Percentiles rank a stretch among this genome's conserved stretches.
Evolutionary conservation across 2,888 invertebrate species (phyloP).

Genomic region (Hypomecis atomaria): DNA sequence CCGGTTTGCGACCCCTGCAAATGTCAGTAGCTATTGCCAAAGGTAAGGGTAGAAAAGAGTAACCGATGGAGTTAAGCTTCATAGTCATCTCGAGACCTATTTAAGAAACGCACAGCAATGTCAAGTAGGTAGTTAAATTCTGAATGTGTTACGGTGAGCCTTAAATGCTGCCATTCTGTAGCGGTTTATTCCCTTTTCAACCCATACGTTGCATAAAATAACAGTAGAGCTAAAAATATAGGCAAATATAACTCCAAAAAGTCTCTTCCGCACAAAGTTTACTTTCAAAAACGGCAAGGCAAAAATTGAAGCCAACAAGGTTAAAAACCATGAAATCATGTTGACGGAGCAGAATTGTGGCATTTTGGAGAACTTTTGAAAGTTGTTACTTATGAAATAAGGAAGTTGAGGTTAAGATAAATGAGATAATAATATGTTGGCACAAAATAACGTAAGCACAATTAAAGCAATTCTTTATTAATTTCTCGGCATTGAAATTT

Average conservation of each 20-base stretch:
- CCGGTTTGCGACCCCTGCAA: not conserved
- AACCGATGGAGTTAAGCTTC: conserved; percentile 4
- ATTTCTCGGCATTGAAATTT: too few species aligned
- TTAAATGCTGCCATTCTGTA: conserved; percentile 8
- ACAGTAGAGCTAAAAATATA: not conserved
- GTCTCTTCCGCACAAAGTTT: not conserved
- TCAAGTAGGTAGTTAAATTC: conserved; percentile 11
- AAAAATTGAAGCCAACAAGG: not conserved
- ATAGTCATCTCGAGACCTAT: conserved; percentile 8
- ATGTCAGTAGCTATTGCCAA: not conserved
- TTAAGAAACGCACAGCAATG: conserved; percentile 10
- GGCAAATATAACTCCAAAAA: conserved; percentile 1
- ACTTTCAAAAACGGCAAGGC: not conserved
- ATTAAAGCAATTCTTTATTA: too few species aligned
- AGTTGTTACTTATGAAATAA: conserved; percentile 7
- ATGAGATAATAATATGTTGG: too few species aligned
- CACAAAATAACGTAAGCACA: too few species aligned
- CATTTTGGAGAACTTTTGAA: conserved; percentile 8
- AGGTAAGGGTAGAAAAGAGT: not conserved
- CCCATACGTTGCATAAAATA: conserved; percentile 11
- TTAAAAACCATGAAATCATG: conserved; percentile 1
- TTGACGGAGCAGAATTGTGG: conserved; percentile 2
- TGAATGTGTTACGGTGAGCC: conserved; percentile 10
- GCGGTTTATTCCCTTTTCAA: conserved; percentile 7
- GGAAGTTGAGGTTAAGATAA: not conserved